Base-by-base conservation (phyloP, 1,140 invertebrate species). In the Anastrepha ludens region DNA sequence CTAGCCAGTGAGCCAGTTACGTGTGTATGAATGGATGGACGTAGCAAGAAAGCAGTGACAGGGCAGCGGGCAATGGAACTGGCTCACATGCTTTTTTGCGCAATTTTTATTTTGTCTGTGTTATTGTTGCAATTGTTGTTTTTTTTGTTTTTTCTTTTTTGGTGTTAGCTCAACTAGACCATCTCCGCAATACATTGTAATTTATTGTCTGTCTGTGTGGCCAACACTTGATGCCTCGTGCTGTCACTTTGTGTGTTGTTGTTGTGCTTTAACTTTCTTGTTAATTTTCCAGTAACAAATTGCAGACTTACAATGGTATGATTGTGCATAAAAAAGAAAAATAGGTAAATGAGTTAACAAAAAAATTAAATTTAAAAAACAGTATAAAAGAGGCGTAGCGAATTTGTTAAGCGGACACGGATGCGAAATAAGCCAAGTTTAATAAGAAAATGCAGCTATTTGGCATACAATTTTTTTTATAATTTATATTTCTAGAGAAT, bases 51-150 rank as follows among this genome's bases (percentile, higher is more conserved):
- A 81, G 74, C 74, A 58, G 20, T n/a, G 74, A 13, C 74, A 81
- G 74, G 74, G 74, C 74, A 81, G 47, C 74, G 74, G 29, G 50
- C 39, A 86, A 86, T 65, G 62, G 20, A 65, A 62, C 29, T 86
- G 58, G 85, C 58, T 60, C 85, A 47, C 58, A 60, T 86, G 58
- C 1, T 29, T 44, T 65, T 44, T 62, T 65, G 20, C 85, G 58
- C 39, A 86, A 65, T 86, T 65, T 13, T 86, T 29, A 9, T n/a
- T 29, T 50, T 81, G 47, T 20, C 7, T 2, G 17, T 29, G 17
- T 50, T 47, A 20, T 67, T 81, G n/a, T 81, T 58, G 47, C 17
- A 7, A 67, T 67, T 67, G 64, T 67, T 50, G 20, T 50, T 81
- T 20, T 55, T 78, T n/a, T n/a, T 78, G 70, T 55, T 17, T 44